Evolutionary conservation across 1,140 invertebrate genomes (phyloP), one percentile per base, ranked within the genome.

Genomic region (Drosophila neocordata): DNA sequence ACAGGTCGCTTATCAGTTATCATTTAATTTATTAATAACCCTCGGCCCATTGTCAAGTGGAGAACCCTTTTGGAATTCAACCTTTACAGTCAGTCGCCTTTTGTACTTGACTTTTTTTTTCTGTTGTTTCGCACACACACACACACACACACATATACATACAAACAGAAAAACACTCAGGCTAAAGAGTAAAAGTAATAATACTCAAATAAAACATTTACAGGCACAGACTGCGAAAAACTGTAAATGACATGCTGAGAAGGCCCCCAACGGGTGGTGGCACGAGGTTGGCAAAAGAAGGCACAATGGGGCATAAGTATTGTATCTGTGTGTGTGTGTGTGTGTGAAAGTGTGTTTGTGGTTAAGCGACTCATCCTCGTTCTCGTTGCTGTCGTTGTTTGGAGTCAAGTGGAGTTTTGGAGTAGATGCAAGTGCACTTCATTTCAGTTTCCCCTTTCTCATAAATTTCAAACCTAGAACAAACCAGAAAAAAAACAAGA

Each of bases 191-290:
- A 79, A 69, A 81, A 87, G 81, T 87, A 87, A 84, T 84, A 84
- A 84, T 84, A 84, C 82, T 84, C 82, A 84, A 84, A 84, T 84
- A 84, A 84, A 84, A 84, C 81, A 84, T 84, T 84, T 84, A 84
- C 81, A 84, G 81, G 78, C 82, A n/a, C 82, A 87, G 78, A 82
- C 78, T 59, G 69, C 55, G 82, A 82, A 85, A 85, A 82, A 85
- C 81, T 85, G 81, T 73, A 85, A 87, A 85, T 85, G 81, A 85
- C 80, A 84, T 84, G 69, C 71, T 64, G 58, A 56, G 27, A 41
- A 61, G 48, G 63, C 62, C n/a, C 27, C 27, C 35, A 41, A 22
- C 4, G 27, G 69, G 24, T 13, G n/a, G 51, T 35, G 18, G 55
- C 27, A n/a, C n/a, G 58, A 8, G 38, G 51, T 34, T 34, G 15